Base-by-base conservation (phyloP, 2,888 invertebrate genomes). In the Sericinus montela region DNA sequence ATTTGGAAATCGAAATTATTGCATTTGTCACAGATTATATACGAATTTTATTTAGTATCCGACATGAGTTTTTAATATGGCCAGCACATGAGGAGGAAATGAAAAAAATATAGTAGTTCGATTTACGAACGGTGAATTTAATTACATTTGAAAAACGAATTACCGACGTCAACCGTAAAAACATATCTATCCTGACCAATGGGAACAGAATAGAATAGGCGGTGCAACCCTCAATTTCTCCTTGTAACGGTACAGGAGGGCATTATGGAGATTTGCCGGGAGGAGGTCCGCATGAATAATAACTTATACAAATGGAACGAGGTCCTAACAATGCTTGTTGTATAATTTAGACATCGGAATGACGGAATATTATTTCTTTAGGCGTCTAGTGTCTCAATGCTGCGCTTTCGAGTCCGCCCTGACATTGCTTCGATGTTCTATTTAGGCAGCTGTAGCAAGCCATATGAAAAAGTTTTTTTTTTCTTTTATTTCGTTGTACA, bases 261-360 rank as follows among this genome's bases (percentile, higher is more conserved):
- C 30, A 13, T 40, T 45, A 49, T 35, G 34, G 40, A 48, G 36
- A 42, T 41, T 14, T 37, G 14, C 25, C 28, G 19, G 43, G 44
- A 38, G 49, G 44, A 28, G 44, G 41, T 36, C 28, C 11, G 32
- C 41, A 48, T 48, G 48, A 48, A 48, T 48, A 40, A 40, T 40
- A 14, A 11, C 14, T 6, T 4, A 14, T 32, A 39, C 48, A 36
- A 38, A 48, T 16, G n/a, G n/a, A 44, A 35, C 36, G 42, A 42
- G 30, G 37, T 30, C 40, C 49, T 32, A 45, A 49, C 49, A 49
- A 49, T 49, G 36, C 35, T 3, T 40, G 14, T 35, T 19, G 49
- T 49, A 49, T 49, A 49, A 49, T 49, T 49, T 45, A 40, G 45
- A 49, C 49, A 40, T 45, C 16, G 45, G 15, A 40, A 36, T 40